Percentiles rank a stretch among this genome's conserved stretches.
These are phyloP conservation scores for Stenolophus ochropezus DNA, from an alignment of 2,888 invertebrate species.

Conservation along the genomic window DNA sequence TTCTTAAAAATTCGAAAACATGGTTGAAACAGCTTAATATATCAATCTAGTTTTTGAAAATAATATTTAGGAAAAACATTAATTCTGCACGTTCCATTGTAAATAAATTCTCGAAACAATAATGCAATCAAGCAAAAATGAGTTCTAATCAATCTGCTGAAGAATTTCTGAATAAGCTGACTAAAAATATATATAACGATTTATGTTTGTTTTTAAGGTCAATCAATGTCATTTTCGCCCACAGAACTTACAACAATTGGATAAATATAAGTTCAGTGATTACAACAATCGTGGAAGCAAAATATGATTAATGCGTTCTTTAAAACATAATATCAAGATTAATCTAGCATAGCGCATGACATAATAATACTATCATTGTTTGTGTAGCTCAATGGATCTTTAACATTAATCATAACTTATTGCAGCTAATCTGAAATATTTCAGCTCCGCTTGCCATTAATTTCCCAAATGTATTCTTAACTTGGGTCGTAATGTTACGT, in stretches of 20 bases:
- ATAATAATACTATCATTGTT: conserved; percentile 39
- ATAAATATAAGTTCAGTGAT: conserved; percentile 8
- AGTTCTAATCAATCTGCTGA: neutral
- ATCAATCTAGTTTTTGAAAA: conserved; percentile 8
- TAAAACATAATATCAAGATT: conserved; percentile 36
- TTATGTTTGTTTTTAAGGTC: conserved; percentile 26
- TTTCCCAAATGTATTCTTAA: conserved; percentile 36
- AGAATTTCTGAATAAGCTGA: conserved; percentile 7
- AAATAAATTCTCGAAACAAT: neutral
- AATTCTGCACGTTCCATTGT: conserved; percentile 4
- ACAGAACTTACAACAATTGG: conserved; percentile 21
- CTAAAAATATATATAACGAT: neutral
- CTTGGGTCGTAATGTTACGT: conserved; percentile 35
- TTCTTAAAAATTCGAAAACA: neutral
- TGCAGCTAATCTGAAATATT: conserved; percentile 41
- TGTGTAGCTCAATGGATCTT: conserved; percentile 15
- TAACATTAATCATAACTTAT: conserved; percentile 47
- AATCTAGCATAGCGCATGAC: conserved; percentile 27
- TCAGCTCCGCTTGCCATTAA: conserved; percentile 27
- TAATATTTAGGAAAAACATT: conserved; percentile 1
- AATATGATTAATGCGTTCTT: conserved; percentile 36
- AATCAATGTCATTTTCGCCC: conserved; percentile 20
- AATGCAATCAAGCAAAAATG: conserved; percentile 30
- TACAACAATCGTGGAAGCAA: conserved; percentile 26
- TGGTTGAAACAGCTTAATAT: neutral